Conservation (phyloP, 2,113 vertebrate genomes). For the Nyctereutes procyonoides region DNA sequence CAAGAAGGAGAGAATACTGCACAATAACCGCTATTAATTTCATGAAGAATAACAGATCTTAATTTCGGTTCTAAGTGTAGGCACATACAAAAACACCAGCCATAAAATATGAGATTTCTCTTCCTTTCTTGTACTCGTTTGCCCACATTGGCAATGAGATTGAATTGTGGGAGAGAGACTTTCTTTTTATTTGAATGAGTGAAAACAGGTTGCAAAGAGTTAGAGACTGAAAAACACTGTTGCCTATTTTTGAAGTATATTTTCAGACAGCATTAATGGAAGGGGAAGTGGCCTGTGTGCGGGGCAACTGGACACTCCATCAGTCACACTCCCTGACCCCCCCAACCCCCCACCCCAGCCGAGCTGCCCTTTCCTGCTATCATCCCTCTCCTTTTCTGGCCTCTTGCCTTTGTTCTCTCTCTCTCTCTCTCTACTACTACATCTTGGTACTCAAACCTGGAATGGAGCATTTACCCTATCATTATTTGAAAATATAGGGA, state of each 20-base stretch:
- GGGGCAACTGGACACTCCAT: neutral
- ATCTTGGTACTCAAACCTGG: neutral
- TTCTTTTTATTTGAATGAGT: neutral
- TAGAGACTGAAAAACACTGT: neutral
- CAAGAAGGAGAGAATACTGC: neutral
- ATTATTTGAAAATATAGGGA: neutral
- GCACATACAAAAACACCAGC: neutral
- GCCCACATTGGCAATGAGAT: neutral
- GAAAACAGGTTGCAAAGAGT: neutral
- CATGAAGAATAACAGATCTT: conserved; percentile 28
- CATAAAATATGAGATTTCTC: neutral
- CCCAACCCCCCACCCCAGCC: neutral
- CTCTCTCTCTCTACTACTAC: neutral
- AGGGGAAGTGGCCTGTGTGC: neutral
- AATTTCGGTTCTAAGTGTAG: neutral
- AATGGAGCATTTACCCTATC: neutral
- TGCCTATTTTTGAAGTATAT: neutral
- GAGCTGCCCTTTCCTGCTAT: neutral
- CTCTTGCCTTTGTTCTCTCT: neutral
- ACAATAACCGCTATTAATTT: conserved; percentile 34
- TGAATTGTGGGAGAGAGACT: neutral
- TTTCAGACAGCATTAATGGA: neutral
- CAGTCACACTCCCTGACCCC: neutral
- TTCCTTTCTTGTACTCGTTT: conserved; percentile 41
- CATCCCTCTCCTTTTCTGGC: neutral